phyloP scores from a whole-genome alignment of 2,888 invertebrate genomes.

The Rotaria socialis region DNA sequence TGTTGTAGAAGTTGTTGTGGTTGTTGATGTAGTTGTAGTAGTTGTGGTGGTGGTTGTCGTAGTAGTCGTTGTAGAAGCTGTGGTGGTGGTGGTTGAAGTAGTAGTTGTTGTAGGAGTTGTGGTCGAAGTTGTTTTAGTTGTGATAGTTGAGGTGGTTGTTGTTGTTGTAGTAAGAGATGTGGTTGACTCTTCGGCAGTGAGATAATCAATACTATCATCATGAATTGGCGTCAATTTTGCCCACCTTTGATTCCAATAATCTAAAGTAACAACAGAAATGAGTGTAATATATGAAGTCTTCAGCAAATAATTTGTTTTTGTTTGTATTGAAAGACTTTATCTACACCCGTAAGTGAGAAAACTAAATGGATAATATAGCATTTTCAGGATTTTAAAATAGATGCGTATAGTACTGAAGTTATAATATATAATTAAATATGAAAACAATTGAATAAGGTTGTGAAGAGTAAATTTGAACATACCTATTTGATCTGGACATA shows the following conservation, averaged over 20 bases:
- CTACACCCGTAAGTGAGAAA: too few relatives aligned
- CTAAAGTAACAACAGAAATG: not conserved
- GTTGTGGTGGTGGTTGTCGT: not conserved
- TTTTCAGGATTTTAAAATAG: too few relatives aligned
- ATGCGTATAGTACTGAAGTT: too few relatives aligned
- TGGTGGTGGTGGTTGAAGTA: not conserved
- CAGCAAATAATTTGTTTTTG: too few relatives aligned
- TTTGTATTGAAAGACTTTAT: too few relatives aligned
- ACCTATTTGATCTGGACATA: not conserved
- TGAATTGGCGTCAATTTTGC: not conserved
- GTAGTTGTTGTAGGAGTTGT: not conserved
- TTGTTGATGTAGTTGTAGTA: not conserved
- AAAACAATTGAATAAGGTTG: too few relatives aligned
- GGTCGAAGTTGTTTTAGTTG: not conserved
- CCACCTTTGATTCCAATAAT: not conserved
- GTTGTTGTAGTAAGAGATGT: not conserved
- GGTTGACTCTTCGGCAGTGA: not conserved
- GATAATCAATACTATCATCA: not conserved
- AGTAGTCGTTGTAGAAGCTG: not conserved
- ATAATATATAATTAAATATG: too few relatives aligned
- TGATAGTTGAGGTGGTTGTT: not conserved
- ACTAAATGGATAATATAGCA: too few relatives aligned
- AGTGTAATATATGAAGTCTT: too few relatives aligned
- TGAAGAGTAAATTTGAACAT: not conserved
- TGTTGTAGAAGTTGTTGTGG: not conserved